Conservation (phyloP, 1,140 invertebrate species). For the Saxidomus purpurata region DNA sequence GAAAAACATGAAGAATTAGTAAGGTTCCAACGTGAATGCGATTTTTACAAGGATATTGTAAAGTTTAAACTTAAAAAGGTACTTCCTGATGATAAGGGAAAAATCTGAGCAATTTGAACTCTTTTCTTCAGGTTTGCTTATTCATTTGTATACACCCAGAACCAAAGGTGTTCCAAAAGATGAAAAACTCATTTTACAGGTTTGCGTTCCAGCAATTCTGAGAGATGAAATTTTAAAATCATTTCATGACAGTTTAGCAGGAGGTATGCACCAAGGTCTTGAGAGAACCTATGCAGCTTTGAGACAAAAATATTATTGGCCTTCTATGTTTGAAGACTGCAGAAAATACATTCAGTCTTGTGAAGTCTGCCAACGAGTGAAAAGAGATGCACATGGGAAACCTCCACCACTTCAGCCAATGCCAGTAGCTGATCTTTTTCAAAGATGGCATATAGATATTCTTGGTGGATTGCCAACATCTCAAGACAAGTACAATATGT, state of each 20-base stretch:
- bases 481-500: neutral
- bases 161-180: neutral
- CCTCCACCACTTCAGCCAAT: constrained; percentile 19
- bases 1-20: neutral
- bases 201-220: neutral
- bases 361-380: constrained; percentile 53
- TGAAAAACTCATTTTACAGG: neutral
- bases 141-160: constrained; percentile 44
- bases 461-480: constrained; percentile 3
- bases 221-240: neutral
- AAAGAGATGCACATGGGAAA: neutral
- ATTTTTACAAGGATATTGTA: neutral
- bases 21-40: constrained; percentile 30
- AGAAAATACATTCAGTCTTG: constrained; percentile 61
- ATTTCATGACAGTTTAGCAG: constrained; percentile 61
- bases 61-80: neutral
- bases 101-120: neutral
- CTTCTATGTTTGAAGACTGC: constrained; percentile 48
- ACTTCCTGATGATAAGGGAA: neutral
- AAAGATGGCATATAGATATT: constrained; percentile 40
- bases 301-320: constrained; percentile 59
- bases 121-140: constrained; percentile 56
- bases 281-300: neutral
- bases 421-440: neutral
- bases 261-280: constrained; percentile 28